Percentiles rank a stretch among this genome's conserved stretches.
Evolutionary conservation across 2,797 vertebrate species (phyloP).

Genomic region (Threskiornis aethiopicus): DNA sequence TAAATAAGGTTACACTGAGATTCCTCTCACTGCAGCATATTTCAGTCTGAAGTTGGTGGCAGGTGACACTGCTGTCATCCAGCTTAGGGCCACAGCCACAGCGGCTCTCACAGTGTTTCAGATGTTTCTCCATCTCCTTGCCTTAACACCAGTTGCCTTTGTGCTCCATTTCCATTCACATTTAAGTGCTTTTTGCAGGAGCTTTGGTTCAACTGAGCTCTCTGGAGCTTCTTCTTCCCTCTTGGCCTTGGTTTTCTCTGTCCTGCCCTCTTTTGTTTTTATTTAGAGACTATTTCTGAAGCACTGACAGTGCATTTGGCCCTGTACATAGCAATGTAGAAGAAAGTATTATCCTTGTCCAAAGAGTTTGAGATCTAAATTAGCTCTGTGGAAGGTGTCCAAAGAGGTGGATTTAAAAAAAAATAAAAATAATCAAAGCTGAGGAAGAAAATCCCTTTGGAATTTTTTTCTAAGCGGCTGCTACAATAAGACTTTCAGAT

Average conservation of each 20-base stretch:
- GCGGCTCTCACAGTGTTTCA: not conserved
- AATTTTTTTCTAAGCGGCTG: not conserved
- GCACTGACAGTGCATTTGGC: not conserved
- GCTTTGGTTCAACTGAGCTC: not conserved
- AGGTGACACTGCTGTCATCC: not conserved
- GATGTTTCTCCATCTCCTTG: not conserved
- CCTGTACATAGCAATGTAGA: not conserved
- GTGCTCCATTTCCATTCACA: not conserved
- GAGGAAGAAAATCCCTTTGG: not conserved
- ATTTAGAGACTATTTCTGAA: not conserved
- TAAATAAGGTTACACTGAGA: not conserved
- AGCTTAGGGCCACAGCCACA: not conserved
- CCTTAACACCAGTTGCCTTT: not conserved
- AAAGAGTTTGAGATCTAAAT: not conserved
- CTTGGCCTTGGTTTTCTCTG: not conserved
- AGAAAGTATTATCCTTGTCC: not conserved
- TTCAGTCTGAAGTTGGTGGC: not conserved
- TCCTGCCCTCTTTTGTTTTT: not conserved
- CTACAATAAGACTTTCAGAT: not conserved
- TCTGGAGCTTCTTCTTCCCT: not conserved
- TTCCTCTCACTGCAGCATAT: not conserved
- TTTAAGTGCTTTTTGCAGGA: not conserved
- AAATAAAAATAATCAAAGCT: not conserved
- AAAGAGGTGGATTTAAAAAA: not conserved
- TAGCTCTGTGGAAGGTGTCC: not conserved